Conservation (phyloP, 2,797 vertebrate species). For the Acanthis flammea region DNA sequence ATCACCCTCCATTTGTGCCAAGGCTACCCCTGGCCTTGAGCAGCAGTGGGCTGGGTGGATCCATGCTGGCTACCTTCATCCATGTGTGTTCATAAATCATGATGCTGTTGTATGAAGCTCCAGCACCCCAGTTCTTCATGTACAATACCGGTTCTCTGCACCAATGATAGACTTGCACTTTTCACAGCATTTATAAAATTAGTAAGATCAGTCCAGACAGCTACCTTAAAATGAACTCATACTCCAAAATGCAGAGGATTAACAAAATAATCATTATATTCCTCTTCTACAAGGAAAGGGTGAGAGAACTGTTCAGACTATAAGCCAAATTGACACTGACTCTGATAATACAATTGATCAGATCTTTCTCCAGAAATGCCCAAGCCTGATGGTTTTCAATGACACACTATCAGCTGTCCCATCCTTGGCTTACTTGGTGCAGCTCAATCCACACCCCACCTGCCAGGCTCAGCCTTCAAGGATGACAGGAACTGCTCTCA, state of each 20-base stretch:
- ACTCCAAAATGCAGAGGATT: background rate
- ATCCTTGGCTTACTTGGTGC: background rate
- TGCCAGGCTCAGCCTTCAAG: background rate
- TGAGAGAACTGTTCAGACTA: background rate
- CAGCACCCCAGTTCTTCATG: background rate
- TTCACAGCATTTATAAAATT: background rate
- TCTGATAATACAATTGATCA: background rate
- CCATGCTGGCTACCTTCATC: rapidly evolving
- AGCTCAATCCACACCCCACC: background rate
- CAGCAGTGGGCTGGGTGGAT: no score
- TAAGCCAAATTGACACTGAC: background rate
- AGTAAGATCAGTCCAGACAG: background rate
- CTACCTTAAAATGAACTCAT: background rate
- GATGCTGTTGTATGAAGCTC: rapidly evolving
- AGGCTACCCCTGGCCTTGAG: background rate
- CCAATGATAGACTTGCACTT: background rate
- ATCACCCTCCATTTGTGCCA: rapidly evolving
- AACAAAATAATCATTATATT: background rate
- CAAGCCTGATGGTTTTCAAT: background rate
- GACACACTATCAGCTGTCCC: background rate
- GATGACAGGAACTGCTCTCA: background rate
- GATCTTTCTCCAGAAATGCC: background rate
- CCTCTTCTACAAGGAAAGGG: background rate
- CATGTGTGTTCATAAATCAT: rapidly evolving
- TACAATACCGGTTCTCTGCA: background rate